Evolutionary conservation across 2,888 invertebrate genomes (phyloP).

Genomic region (Amblyjoppa proteus): DNA sequence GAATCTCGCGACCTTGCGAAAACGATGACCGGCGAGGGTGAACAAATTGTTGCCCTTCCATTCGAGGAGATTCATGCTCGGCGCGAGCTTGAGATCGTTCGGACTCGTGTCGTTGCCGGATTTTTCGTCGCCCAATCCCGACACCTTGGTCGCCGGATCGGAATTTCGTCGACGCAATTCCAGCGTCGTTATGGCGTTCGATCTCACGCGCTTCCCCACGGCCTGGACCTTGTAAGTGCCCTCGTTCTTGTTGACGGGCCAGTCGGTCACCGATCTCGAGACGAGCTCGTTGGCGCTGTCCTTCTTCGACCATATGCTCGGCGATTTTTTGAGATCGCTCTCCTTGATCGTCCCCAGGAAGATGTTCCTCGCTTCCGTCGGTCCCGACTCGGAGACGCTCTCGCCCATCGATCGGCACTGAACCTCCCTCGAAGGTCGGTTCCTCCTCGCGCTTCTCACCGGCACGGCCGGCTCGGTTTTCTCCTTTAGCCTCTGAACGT

Average conservation of each 20-base stretch:
- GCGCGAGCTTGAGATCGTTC: constrained; percentile 85
- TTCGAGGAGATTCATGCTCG: constrained; percentile 87
- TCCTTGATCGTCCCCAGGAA: constrained; percentile 83
- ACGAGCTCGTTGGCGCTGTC: constrained; percentile 74
- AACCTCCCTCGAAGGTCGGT: constrained; percentile 81
- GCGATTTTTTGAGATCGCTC: constrained; percentile 78
- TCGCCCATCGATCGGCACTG: constrained; percentile 84
- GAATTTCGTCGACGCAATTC: constrained; percentile 90
- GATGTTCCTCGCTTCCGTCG: constrained; percentile 78
- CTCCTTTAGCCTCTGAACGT: constrained; percentile 72
- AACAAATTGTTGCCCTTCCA: constrained; percentile 88
- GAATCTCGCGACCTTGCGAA: constrained; percentile 91
- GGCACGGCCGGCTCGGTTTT: constrained; percentile 83
- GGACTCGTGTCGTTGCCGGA: constrained; percentile 85
- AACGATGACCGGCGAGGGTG: constrained; percentile 91
- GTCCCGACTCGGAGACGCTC: constrained; percentile 77
- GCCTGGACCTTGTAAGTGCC: constrained; percentile 75
- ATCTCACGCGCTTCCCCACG: constrained; percentile 83
- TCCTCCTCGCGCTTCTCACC: constrained; percentile 82
- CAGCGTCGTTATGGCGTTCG: constrained; percentile 83
- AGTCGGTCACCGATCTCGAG: constrained; percentile 80
- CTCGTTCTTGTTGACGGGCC: constrained; percentile 82
- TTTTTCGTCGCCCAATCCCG: constrained; percentile 85
- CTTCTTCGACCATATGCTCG: constrained; percentile 76
- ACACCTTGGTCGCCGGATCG: constrained; percentile 89